A percentile compares a stretch with the other conserved stretches of the same genome.
These are phyloP conservation scores for Nesidiocoris tenuis DNA, from an alignment of 2,888 invertebrate species.

Conservation along the genomic window DNA sequence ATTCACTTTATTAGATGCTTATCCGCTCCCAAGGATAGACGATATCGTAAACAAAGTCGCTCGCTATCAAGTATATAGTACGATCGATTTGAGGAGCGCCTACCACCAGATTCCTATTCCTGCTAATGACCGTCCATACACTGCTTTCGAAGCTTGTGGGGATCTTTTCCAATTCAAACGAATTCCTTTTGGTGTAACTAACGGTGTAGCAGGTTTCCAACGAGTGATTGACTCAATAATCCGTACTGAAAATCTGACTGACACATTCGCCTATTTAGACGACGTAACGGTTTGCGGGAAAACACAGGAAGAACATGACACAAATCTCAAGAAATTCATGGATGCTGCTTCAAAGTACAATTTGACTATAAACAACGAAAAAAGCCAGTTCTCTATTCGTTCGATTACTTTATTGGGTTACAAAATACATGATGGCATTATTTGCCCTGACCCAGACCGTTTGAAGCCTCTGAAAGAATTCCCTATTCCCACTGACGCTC, in stretches of 20 bases:
- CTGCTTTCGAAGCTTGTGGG: slow-evolving; percentile 21
- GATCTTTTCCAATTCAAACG: slow-evolving; percentile 8
- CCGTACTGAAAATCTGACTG: neutral
- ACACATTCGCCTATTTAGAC: slow-evolving; percentile 11
- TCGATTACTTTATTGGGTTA: neutral
- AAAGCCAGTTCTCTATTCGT: neutral
- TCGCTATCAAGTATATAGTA: slow-evolving; percentile 8
- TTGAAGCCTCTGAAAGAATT: neutral
- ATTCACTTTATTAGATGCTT: neutral
- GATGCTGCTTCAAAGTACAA: slow-evolving; percentile 15
- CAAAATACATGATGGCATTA: neutral
- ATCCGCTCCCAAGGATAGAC: no score
- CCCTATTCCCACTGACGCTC: no score
- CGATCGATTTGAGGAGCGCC: slow-evolving; percentile 29
- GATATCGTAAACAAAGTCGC: slow-evolving; percentile 8
- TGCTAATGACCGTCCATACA: neutral
- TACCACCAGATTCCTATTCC: no score
- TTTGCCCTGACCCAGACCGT: neutral
- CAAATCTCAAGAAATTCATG: slow-evolving; percentile 6
- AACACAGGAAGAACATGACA: slow-evolving; percentile 6
- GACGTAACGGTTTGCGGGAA: slow-evolving; percentile 1
- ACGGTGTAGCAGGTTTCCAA: slow-evolving; percentile 21
- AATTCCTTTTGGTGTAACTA: slow-evolving; percentile 17
- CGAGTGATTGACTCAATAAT: slow-evolving; percentile 10
- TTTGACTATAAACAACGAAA: neutral